phyloP scores from a whole-genome alignment of 2,113 vertebrate species.

The Nothoprocta perdicaria region DNA sequence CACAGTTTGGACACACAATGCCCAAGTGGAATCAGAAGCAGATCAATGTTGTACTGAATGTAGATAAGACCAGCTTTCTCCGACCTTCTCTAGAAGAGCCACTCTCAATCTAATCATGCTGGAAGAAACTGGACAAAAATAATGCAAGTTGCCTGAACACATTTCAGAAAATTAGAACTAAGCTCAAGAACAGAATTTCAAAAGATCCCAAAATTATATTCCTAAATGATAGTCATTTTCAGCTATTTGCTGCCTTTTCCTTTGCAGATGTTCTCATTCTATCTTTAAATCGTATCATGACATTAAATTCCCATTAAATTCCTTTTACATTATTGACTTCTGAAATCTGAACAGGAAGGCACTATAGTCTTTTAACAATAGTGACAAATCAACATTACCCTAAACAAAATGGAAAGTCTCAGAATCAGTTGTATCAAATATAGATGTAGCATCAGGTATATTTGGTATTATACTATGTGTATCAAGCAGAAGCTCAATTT shows the following conservation, averaged over 20 bases:
- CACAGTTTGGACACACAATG: not conserved
- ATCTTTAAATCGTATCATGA: not conserved
- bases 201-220: not conserved
- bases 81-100: not conserved
- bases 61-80: not conserved
- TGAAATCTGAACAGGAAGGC: not conserved
- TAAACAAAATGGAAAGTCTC: not conserved
- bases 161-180: not conserved
- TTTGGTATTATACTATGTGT: not conserved
- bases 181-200: not conserved
- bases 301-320: not conserved
- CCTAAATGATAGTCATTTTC: not conserved
- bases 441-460: not conserved
- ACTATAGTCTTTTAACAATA: not conserved
- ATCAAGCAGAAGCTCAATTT: not conserved
- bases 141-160: not conserved
- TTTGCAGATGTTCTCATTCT: not conserved
- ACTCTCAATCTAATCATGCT: not conserved
- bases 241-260: not conserved
- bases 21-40: not conserved
- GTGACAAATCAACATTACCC: not conserved
- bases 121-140: not conserved
- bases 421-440: not conserved
- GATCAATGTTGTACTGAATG: not conserved
- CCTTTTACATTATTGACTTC: not conserved